Evolutionary conservation across 64 coral and sea anemone species (phyloP), one percentile per base, ranked within the genome.

Genomic region (Montipora capricornis): DNA sequence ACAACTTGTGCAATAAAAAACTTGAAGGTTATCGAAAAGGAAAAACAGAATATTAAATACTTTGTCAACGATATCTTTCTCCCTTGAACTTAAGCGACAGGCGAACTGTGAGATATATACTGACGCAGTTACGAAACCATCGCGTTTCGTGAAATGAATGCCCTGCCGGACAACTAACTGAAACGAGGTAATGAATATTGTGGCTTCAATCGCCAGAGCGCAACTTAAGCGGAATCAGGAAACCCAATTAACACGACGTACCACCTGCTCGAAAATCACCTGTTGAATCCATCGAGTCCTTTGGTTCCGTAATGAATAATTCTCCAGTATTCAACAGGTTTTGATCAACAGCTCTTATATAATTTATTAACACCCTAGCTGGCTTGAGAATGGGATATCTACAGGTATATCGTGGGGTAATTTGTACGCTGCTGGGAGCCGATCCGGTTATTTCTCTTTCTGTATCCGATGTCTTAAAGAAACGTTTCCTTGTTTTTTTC

Each of bases 301-400:
- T 69, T 69, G 61, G 62, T 86, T 69, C 82, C 4, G 9, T 86
- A 11, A 86, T 86, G 62, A 86, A 86, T 86, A 49, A 84, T 86
- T 70, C 44, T 86, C 17, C 46, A 49, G 17, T 15, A 70, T 86
- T 86, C 62, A 86, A 71, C 82, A 86, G 82, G 62, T 86, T 22
- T 49, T 51, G 82, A 86, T 86, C 82, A 86, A 71, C 61, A 86
- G 44, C 62, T 71, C 64, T 16, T 71, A 24, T 67, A 71, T 86
- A 86, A 86, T 86, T 86, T 71, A 70, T 86, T 49, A 49, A n/a
- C 66, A 70, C 62, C 46, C 45, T 47, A 45, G 60, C 66, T 86
- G 17, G 44, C 62, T 86, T 50, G 64, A 71, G 44, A 86, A 48
- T 59, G 8, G 19, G 45, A 48, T 86, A 6, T 16, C 16, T 71